These are phyloP conservation scores for Propithecus coquereli DNA, from an alignment of 2,113 vertebrate genomes.

Conservation along the genomic window DNA sequence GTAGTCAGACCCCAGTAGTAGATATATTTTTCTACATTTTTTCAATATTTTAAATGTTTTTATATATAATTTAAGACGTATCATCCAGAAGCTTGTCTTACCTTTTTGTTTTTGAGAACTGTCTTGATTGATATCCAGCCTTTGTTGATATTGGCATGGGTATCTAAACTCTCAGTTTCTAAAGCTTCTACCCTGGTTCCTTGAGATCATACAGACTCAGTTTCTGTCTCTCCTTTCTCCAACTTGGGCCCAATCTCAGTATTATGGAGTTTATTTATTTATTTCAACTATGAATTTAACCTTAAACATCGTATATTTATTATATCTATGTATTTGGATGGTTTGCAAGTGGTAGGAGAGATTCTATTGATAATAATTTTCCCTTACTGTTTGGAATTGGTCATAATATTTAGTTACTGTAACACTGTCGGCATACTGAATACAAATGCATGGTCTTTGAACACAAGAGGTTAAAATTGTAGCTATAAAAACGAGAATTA, in stretches of 20 bases:
- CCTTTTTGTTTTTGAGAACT: not conserved
- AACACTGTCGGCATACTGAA: not conserved
- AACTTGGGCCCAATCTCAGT: not conserved
- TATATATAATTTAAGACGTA: not conserved
- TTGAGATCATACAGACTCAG: not conserved
- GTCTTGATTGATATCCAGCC: not conserved
- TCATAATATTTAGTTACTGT: not conserved
- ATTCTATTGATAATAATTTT: not conserved
- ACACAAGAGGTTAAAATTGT: not conserved
- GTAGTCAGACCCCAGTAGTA: not conserved
- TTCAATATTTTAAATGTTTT: not conserved
- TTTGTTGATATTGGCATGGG: not conserved
- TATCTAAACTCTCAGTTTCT: not conserved
- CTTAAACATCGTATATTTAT: not conserved
- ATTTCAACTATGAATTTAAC: not conserved
- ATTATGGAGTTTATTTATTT: not conserved
- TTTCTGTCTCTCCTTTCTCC: not conserved
- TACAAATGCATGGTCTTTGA: not conserved
- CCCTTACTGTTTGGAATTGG: not conserved
- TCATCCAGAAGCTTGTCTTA: not conserved
- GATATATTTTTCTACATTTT: not conserved
- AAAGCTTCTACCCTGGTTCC: not conserved
- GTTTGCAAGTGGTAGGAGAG: not conserved
- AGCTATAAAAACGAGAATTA: not conserved
- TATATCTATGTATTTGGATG: not conserved